A percentile compares a stretch with the other conserved stretches of the same genome.
phyloP scores from a whole-genome alignment of 2,888 invertebrate genomes.

The Melolontha melolontha region DNA sequence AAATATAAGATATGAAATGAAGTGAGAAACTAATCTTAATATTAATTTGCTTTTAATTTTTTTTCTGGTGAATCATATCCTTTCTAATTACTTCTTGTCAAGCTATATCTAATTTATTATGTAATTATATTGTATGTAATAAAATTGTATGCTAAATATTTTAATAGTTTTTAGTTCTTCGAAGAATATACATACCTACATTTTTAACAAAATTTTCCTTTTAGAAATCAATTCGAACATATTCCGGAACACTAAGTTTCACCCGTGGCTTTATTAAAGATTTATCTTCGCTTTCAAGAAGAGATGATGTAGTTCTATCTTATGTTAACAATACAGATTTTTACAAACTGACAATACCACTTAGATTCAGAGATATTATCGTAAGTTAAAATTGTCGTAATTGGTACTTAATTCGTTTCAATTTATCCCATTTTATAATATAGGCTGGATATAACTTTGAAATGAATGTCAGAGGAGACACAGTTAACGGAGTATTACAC shows the following conservation, averaged over 20 bases:
- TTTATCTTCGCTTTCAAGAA: slow-evolving; percentile 1
- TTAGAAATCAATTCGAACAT: slow-evolving; percentile 3
- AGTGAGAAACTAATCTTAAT: no score
- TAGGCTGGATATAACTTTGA: slow-evolving; percentile 11
- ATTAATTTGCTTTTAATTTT: no score
- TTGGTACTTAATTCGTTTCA: not conserved
- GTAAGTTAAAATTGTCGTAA: not conserved
- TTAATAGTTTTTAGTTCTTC: no score
- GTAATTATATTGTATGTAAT: no score
- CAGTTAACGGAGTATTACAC: slow-evolving; percentile 1
- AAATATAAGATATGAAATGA: no score
- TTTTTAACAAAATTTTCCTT: no score
- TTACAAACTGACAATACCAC: not conserved
- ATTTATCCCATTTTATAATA: not conserved
- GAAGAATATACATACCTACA: no score
- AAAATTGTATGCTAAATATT: no score
- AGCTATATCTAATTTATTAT: no score
- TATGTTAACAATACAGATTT: not conserved
- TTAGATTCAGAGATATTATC: not conserved
- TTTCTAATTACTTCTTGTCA: no score
- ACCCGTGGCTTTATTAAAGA: slow-evolving; percentile 8
- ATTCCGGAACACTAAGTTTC: slow-evolving; percentile 8
- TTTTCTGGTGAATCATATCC: no score
- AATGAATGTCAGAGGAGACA: slow-evolving; percentile 18
- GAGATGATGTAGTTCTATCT: not conserved